phyloP scores from a whole-genome alignment of 1,140 invertebrate species.

The Aphaenogaster rudis region DNA sequence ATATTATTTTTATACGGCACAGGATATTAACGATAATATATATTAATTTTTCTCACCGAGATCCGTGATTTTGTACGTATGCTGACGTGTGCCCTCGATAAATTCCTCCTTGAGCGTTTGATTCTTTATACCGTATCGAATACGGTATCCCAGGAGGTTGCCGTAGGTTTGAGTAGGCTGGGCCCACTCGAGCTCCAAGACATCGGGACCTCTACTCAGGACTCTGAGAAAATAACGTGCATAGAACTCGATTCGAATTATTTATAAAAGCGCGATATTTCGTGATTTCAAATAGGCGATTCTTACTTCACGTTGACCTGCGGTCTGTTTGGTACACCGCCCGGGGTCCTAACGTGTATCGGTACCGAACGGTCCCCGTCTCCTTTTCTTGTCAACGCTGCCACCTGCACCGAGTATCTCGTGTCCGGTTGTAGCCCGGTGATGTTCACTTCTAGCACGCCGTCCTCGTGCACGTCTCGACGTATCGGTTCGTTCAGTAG shows the following conservation, averaged over 20 bases:
- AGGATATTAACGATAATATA: background rate
- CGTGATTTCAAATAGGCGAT: background rate
- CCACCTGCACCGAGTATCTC: slow-evolving; percentile 96
- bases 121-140: slow-evolving; percentile 96
- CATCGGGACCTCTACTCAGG: slow-evolving; percentile 93
- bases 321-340: slow-evolving; percentile 96
- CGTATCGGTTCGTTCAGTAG: slow-evolving; percentile 94
- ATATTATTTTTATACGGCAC: background rate
- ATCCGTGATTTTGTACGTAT: slow-evolving; percentile 88
- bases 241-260: background rate
- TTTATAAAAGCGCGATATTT: background rate
- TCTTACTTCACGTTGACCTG: slow-evolving; percentile 93
- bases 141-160: slow-evolving; percentile 93
- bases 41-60: slow-evolving; percentile 78
- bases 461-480: slow-evolving; percentile 94
- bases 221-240: slow-evolving; percentile 87
- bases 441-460: slow-evolving; percentile 93
- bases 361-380: slow-evolving; percentile 96
- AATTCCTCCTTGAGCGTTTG: slow-evolving; percentile 91
- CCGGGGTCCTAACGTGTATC: slow-evolving; percentile 95
- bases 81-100: slow-evolving; percentile 87
- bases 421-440: slow-evolving; percentile 97
- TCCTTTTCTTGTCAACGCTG: slow-evolving; percentile 97
- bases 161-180: slow-evolving; percentile 96
- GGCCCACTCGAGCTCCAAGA: slow-evolving; percentile 97